Conservation (phyloP, 37 sponge, comb jelly and placozoan genomes). For the Haliclona indistincta region DNA sequence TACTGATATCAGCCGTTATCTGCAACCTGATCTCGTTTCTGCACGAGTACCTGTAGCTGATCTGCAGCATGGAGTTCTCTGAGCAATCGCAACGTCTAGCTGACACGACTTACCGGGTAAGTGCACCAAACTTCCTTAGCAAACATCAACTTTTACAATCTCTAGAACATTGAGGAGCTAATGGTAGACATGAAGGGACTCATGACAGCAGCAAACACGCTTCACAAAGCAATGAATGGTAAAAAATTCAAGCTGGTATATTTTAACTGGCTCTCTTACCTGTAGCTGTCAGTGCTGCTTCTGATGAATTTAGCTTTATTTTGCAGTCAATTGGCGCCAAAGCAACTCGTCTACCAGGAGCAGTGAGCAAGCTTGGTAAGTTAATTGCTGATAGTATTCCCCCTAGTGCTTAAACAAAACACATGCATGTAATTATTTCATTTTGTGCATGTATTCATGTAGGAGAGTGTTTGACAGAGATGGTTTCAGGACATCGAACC, state of each 20-base stretch:
- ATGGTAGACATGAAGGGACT: constrained; percentile 37
- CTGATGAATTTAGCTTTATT: constrained; percentile 28
- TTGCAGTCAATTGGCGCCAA: constrained; percentile 54
- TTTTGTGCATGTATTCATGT: too few relatives aligned
- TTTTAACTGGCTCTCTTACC: background rate
- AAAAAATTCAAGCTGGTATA: background rate
- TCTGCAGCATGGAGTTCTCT: constrained; percentile 9
- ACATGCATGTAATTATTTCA: too few relatives aligned
- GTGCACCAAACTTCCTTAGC: background rate
- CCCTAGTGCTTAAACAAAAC: background rate
- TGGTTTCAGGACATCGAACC: constrained; percentile 18
- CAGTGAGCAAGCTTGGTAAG: constrained; percentile 59
- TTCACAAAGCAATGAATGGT: constrained; percentile 62
- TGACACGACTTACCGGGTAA: constrained; percentile 69
- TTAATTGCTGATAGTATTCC: background rate
- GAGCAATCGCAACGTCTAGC: constrained; percentile 60
- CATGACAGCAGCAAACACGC: constrained; percentile 42
- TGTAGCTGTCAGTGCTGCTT: constrained; percentile 35
- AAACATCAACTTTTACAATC: background rate
- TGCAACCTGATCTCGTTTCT: background rate
- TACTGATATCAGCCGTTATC: background rate
- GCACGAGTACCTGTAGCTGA: background rate
- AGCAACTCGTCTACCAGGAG: constrained; percentile 59
- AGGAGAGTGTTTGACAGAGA: constrained; percentile 42
- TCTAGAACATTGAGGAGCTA: constrained; percentile 64